A percentile compares a stretch with the other conserved stretches of the same genome.
Conservation (phyloP, 2,113 vertebrate species). For the Trinectes maculatus region DNA sequence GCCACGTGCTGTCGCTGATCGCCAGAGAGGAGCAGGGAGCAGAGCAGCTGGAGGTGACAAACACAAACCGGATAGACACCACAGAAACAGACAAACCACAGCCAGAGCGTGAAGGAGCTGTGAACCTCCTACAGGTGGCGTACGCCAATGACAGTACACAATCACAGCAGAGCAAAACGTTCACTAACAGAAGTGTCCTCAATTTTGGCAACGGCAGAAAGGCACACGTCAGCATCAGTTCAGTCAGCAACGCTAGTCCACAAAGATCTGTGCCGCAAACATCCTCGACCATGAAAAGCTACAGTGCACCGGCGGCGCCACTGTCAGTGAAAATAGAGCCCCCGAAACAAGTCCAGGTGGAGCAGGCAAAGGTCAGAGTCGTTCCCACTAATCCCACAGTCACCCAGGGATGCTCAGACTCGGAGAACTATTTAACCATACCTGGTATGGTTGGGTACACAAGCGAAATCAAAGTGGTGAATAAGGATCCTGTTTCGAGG, state of each 20-base stretch:
- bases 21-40: constrained; percentile 81
- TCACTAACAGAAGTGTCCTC: constrained; percentile 70
- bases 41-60: constrained; percentile 49
- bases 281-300: constrained; percentile 53
- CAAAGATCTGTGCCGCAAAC: constrained; percentile 51
- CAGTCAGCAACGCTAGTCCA: constrained; percentile 31
- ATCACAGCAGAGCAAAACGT: constrained; percentile 61
- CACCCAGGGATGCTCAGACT: constrained; percentile 72
- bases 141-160: constrained; percentile 41
- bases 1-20: constrained; percentile 91
- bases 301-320: constrained; percentile 48
- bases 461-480: constrained; percentile 56
- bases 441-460: constrained; percentile 79
- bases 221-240: constrained; percentile 47
- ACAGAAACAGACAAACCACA: constrained; percentile 18
- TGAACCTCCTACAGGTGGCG: constrained; percentile 59
- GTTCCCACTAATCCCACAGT: constrained; percentile 50
- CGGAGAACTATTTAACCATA: constrained; percentile 89
- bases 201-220: constrained; percentile 76
- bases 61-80: background rate
- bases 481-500: constrained; percentile 28
- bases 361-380: constrained; percentile 55
- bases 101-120: constrained; percentile 41
- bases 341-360: constrained; percentile 49
- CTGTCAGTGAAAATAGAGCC: constrained; percentile 76